phyloP scores from a whole-genome alignment of 2,888 invertebrate genomes.

The Lasioglossum leucozonium region DNA sequence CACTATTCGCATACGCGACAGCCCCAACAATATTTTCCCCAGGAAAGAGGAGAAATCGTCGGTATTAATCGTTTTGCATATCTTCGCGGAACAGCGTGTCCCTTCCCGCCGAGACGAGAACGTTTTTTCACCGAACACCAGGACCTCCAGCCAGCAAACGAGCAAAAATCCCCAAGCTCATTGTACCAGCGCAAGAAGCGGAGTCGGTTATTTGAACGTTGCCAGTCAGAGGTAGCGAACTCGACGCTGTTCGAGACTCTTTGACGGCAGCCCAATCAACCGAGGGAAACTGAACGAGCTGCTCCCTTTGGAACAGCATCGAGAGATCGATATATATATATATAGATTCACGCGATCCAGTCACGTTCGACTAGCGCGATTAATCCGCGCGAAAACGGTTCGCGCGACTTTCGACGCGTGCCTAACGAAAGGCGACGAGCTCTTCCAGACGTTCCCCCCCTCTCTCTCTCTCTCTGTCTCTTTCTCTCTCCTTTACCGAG shows the following conservation, averaged over 20 bases:
- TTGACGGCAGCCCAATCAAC: slow-evolving; percentile 29
- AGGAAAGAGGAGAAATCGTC: too few species aligned
- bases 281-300: slow-evolving; percentile 28
- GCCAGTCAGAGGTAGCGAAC: neutral
- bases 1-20: too few species aligned
- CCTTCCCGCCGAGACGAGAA: too few species aligned
- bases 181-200: neutral
- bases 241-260: neutral
- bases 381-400: neutral
- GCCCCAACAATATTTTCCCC: too few species aligned
- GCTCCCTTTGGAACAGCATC: slow-evolving; percentile 23
- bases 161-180: neutral
- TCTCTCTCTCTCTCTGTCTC: neutral
- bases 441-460: neutral
- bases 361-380: slow-evolving; percentile 9
- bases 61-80: neutral
- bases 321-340: neutral
- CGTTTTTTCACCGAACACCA: neutral
- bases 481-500: neutral
- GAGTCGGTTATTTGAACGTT: neutral
- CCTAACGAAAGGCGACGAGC: neutral
- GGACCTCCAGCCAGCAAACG: neutral
- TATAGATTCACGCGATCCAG: neutral
- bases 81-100: too few species aligned
- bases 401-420: neutral